Evolutionary conservation across 1,140 invertebrate species (phyloP), one percentile per base, ranked within the genome.

Genomic region (Zaprionus inermis): DNA sequence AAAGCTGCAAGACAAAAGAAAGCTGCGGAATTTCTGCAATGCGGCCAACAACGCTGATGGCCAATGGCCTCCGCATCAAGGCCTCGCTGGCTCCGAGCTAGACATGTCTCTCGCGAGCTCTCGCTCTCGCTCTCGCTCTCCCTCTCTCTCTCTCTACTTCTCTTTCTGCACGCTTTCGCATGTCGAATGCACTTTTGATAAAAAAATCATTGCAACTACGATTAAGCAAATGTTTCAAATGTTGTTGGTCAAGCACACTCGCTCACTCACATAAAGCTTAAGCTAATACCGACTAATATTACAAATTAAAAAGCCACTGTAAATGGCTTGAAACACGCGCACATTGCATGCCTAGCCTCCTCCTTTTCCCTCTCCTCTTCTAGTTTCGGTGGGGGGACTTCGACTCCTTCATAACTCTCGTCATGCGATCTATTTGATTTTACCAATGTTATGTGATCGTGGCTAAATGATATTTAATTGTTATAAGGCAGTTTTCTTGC

Each of bases 21-120:
- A 85, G 82, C 83, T 86, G 76, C 68, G 82, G 82, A 85, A 85
- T 85, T 86, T 86, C 73, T 81, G 82, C 82, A 85, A 85, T 85
- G 82, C 82, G 82, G 82, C 82, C 79, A 81, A 65, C 64, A 44
- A 44, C 38, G n/a, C 9, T 44, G 63, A 38, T 80, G 77, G 64
- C 77, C 81, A 84, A 75, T 80, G 77, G 65, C 78, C 52, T 67
- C 58, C 49, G 18, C 38, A 46, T 32, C 58, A 63, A 58, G 30
- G 44, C 11, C 65, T 58, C 46, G 65, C 44, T n/a, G n/a, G 38
- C 38, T 44, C 36, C 9, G 24, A 64, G 18, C 49, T 34, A 64
- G 52, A 51, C 52, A 64, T 34, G 61, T 54, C 20, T 16, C 24
- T 11, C 22, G 9, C 38, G n/a, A n/a, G n/a, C 57, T 36, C 30